A percentile compares a stretch with the other conserved stretches of the same genome.
Conservation (phyloP, 1,140 invertebrate genomes). For the Pemphigus obesinymphae region DNA sequence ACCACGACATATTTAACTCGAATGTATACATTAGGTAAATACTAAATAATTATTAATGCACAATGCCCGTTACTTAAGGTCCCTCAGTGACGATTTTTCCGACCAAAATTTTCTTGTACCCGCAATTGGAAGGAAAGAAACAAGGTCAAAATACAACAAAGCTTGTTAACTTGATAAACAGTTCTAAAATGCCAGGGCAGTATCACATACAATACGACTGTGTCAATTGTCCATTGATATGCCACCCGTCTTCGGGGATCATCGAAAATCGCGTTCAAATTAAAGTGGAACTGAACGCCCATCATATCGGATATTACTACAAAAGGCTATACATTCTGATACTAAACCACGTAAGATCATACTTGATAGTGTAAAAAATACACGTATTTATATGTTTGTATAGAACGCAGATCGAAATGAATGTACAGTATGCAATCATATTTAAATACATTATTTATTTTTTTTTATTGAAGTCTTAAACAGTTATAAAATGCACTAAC, state of each 20-base stretch:
- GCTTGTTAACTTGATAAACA: neutral
- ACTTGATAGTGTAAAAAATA: neutral
- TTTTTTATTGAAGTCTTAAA: no score
- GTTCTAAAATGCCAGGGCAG: neutral
- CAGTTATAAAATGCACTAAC: no score
- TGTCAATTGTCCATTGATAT: neutral
- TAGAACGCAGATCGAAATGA: no score
- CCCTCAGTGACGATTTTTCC: slow-evolving; percentile 11
- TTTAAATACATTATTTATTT: no score
- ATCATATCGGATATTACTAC: slow-evolving; percentile 4
- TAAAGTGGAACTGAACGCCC: neutral
- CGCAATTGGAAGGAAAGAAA: neutral
- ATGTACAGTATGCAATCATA: no score
- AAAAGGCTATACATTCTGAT: slow-evolving; percentile 19
- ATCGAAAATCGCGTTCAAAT: neutral
- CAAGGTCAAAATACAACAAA: neutral
- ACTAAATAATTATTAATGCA: no score
- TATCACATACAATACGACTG: slow-evolving; percentile 14
- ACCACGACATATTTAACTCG: no score
- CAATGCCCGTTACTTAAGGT: neutral
- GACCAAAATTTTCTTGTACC: neutral
- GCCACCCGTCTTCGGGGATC: neutral
- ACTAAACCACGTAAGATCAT: neutral
- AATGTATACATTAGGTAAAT: no score
- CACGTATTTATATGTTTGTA: neutral